These are phyloP conservation scores for Teinopalpus imperialis DNA, from an alignment of 2,888 invertebrate genomes.

Conservation along the genomic window DNA sequence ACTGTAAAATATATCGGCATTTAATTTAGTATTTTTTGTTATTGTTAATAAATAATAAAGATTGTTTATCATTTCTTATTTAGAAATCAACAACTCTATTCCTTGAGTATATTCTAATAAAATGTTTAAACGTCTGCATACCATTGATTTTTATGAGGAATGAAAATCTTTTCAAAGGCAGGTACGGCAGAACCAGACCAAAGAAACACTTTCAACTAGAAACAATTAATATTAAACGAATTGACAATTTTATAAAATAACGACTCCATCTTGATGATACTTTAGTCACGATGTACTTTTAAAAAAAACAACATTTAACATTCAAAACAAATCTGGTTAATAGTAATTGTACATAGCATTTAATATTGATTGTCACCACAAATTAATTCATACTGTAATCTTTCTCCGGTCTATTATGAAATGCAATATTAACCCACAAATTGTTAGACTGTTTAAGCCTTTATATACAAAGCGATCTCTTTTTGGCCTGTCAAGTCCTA, in stretches of 20 bases:
- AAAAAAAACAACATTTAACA: too few species aligned
- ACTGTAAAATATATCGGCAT: too few species aligned
- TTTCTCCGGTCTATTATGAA: conserved; percentile 12
- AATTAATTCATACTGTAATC: too few species aligned
- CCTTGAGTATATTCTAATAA: neutral
- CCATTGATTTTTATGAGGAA: neutral
- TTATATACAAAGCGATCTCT: conserved; percentile 70
- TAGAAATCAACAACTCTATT: too few species aligned
- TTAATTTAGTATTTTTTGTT: too few species aligned
- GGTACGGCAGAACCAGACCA: conserved; percentile 1
- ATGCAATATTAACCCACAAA: conserved; percentile 29
- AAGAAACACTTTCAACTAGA: neutral
- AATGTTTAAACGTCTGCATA: neutral
- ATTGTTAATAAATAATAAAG: too few species aligned
- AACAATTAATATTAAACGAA: neutral
- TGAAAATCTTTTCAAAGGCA: neutral
- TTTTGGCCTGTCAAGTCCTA: conserved; percentile 72
- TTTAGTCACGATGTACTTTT: too few species aligned
- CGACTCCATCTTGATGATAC: too few species aligned
- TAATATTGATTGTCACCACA: neutral
- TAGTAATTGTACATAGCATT: too few species aligned
- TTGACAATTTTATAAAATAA: too few species aligned
- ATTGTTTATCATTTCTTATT: too few species aligned
- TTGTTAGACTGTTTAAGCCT: conserved; percentile 41
- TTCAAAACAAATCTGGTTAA: too few species aligned